A percentile compares a stretch with the other conserved stretches of the same genome.
phyloP scores from a whole-genome alignment of 1,140 invertebrate species.

The Diorhabda elongata region DNA sequence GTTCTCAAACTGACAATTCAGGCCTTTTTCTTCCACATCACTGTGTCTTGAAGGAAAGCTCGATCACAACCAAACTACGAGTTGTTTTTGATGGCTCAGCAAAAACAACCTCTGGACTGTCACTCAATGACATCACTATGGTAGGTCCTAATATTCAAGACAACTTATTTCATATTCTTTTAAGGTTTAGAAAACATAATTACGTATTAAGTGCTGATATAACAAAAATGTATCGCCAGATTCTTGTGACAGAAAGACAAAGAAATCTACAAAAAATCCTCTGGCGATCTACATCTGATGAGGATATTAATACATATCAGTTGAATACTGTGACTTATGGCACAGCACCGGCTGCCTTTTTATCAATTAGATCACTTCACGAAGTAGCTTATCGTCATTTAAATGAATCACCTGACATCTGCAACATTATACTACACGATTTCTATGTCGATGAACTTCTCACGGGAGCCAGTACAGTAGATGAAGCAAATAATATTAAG shows the following conservation, averaged over 20 bases:
- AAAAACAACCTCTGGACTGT: no score
- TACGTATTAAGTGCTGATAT: conserved; percentile 46
- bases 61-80: no score
- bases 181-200: conserved; percentile 45
- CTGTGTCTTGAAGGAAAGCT: no score
- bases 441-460: conserved; percentile 22
- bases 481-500: not conserved
- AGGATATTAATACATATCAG: conserved; percentile 31
- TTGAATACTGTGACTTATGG: conserved; percentile 35
- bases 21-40: no score
- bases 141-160: conserved; percentile 39
- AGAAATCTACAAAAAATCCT: conserved; percentile 43
- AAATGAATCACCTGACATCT: conserved; percentile 22
- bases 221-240: conserved; percentile 46
- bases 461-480: not conserved
- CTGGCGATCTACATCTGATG: conserved; percentile 36
- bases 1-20: no score
- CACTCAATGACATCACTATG: conserved; percentile 38
- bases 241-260: conserved; percentile 39
- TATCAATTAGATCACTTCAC: conserved; percentile 33
- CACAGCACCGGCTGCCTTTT: conserved; percentile 34
- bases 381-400: conserved; percentile 28
- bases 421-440: conserved; percentile 9
- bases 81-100: no score
- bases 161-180: conserved; percentile 44